These are phyloP conservation scores for Hypocryptadius cinnamomeus DNA, from an alignment of 2,113 vertebrate species.

Conservation along the genomic window DNA sequence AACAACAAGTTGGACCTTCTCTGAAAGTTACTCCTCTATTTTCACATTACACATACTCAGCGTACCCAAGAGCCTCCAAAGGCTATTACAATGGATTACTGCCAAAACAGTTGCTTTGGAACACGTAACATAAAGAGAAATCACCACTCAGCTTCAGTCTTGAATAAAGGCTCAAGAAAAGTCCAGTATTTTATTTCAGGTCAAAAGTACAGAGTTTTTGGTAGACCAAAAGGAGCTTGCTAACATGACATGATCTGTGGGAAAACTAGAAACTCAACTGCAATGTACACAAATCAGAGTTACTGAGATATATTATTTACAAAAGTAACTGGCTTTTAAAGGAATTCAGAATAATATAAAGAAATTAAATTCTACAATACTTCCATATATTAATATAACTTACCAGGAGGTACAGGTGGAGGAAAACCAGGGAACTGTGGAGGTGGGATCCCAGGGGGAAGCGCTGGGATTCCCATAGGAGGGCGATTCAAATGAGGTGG, in stretches of 20 bases:
- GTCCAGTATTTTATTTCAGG: neutral
- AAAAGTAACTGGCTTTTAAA: neutral
- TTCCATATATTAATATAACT: conserved; percentile 9
- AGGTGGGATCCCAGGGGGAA: conserved; percentile 93
- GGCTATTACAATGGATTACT: neutral
- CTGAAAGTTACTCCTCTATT: neutral
- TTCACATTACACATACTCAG: neutral
- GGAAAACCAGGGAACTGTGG: conserved; percentile 94
- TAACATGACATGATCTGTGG: neutral
- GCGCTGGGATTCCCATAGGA: conserved; percentile 84
- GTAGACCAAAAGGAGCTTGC: neutral
- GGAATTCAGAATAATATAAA: neutral
- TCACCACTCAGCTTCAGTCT: neutral
- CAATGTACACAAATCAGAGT: neutral
- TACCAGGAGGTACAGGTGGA: conserved; percentile 86
- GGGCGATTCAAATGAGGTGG: conserved; percentile 96
- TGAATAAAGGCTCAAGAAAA: neutral
- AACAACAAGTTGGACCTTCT: neutral
- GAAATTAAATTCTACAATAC: neutral
- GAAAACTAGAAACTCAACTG: neutral
- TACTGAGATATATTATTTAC: neutral
- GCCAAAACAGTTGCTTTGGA: neutral
- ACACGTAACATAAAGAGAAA: neutral
- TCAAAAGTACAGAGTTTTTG: neutral
- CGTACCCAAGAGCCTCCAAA: neutral